These are phyloP conservation scores for Tetheella fluctuosa DNA, from an alignment of 2,888 invertebrate genomes.

Conservation along the genomic window DNA sequence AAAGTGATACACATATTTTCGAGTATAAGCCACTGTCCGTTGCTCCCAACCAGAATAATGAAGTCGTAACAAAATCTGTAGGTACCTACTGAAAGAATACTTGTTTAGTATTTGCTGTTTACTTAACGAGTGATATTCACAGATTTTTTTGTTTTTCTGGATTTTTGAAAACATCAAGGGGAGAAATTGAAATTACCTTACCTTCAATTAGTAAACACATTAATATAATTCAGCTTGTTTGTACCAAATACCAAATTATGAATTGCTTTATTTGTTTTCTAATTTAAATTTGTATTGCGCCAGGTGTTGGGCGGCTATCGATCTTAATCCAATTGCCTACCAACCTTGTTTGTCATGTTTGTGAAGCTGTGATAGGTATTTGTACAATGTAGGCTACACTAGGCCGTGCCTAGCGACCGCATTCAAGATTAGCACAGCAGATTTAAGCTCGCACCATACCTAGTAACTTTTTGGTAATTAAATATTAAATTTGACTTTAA, in stretches of 20 bases:
- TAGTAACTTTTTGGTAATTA: not conserved
- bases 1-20: not conserved
- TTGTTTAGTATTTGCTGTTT: not conserved
- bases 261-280: conserved; percentile 5
- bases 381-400: not conserved
- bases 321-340: conserved; percentile 29
- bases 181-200: not conserved
- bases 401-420: not conserved
- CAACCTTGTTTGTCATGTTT: conserved; percentile 15
- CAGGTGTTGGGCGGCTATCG: conserved; percentile 28
- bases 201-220: not conserved
- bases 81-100: not conserved
- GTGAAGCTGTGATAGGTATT: not conserved
- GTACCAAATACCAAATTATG: not conserved
- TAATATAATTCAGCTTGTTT: not conserved
- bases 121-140: not conserved
- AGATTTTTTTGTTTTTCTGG: not conserved
- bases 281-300: conserved; percentile 10
- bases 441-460: not conserved
- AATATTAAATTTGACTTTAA: too few relatives aligned
- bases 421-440: not conserved
- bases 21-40: not conserved
- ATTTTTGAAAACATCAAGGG: too few relatives aligned
- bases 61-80: not conserved
- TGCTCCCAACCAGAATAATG: not conserved